Base-by-base conservation (phyloP, 2,888 invertebrate species). In the Dasypogon diadema region DNA sequence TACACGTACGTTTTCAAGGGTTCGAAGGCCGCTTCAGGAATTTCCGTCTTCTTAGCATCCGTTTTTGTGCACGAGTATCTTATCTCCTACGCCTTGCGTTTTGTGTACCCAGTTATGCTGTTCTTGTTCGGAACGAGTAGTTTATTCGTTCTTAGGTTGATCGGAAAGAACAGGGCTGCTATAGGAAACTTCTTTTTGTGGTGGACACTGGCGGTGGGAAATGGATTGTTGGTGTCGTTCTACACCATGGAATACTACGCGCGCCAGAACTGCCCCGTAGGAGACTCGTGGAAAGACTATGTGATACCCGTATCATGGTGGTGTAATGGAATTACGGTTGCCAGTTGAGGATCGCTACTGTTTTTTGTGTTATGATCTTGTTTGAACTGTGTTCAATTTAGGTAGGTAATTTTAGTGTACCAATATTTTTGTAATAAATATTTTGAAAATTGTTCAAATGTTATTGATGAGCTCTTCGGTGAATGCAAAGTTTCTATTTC, bases 51-150 rank as follows among this genome's bases (percentile, higher is more conserved):
- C 80, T 81, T 93, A 81, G 86, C 96, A 10, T 98, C 98, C 0
- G 93, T 97, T 0, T 81, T 94, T 1, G 92, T 96, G 76, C 98
- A 98, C 84, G 98, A 98, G 84, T 92, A 96, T 84, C 90, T 97
- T 70, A 83, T 98, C 26, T 89, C 91, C 1, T 88, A 94, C 63
- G 89, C 92, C 0, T 91, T 97, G 80, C 91, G 94, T 34, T 93
- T 96, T 84, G 96, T 96, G 85, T 96, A 95, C 82, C 98, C 98
- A 0, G 91, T 95, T 1, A 87, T 98, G 82, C 89, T 97, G 81
- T 80, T 93, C 10, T 86, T 93, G 80, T 98, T 98, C 82, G 91
- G 91, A 22, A 88, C 90, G 0, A 87, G 92, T 30, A 93, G 95
- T 10, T 85, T 90, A 80, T 82, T 89, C 12, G 83, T 91, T 68